A percentile compares a stretch with the other conserved stretches of the same genome.
Evolutionary conservation across 2,888 invertebrate species (phyloP).

Genomic region (Chirona hameri): DNA sequence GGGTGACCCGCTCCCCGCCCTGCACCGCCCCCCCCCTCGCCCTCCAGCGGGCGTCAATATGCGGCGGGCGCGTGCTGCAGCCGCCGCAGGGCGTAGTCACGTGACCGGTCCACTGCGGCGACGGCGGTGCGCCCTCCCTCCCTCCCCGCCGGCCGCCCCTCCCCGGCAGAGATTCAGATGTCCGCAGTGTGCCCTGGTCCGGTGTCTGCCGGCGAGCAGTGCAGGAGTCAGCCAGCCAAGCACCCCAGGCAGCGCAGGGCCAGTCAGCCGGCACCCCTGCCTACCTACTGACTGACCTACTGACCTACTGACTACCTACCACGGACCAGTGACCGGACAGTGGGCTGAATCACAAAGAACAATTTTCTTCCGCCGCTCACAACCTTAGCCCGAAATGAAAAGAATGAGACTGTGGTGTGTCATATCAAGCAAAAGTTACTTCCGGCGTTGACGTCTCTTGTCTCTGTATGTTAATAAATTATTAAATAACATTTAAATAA

Average conservation of each 20-base stretch:
- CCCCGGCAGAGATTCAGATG: neutral
- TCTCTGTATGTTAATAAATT: no score
- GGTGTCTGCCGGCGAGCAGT: neutral
- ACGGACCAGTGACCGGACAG: no score
- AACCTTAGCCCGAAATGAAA: no score
- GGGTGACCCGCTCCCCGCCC: neutral
- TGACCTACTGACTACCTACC: no score
- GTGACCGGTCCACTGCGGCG: neutral
- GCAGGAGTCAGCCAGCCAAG: neutral
- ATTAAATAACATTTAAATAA: no score
- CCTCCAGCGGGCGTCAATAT: neutral
- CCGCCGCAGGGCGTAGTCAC: neutral
- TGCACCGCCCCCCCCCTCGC: neutral
- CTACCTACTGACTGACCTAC: no score
- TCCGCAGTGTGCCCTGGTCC: neutral
- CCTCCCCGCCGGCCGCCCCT: neutral
- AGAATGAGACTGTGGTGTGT: no score
- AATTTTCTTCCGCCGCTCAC: no score
- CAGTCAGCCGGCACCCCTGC: neutral
- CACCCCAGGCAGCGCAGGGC: no score
- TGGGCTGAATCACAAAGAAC: no score
- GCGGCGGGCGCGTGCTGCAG: neutral
- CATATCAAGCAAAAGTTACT: no score
- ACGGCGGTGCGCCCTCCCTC: neutral
- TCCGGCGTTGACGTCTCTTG: no score